Evolutionary conservation across 2,113 vertebrate genomes (phyloP), one percentile per base, ranked within the genome.

Genomic region (Rhinichthys klamathensis): DNA sequence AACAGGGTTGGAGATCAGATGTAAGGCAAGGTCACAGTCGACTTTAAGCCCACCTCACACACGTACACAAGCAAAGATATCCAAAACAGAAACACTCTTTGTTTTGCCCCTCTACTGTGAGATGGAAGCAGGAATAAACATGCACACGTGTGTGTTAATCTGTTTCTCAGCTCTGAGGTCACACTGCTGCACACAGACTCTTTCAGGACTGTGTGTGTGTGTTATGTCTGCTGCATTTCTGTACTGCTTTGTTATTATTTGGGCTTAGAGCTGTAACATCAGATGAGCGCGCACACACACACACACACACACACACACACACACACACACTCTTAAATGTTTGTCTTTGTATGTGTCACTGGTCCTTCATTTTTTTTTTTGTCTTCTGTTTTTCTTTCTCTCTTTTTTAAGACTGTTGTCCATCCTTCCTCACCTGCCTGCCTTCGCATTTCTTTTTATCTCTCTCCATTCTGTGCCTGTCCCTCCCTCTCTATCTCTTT

Each of bases 41-140:
- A 51, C 83, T 35, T 75, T 82, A 70, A 78, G 18, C 74, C 58
- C 25, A 18, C 41, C 81, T 69, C 54, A 54, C 72, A 81, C 15
- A 69, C 73, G 16, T 41, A 74, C 85, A 41, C 44, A 78, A 70
- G 38, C 41, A 65, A 82, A 83, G 16, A 67, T 25, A 65, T 51
- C 46, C 35, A 58, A 85, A 83, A 89, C 80, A 89, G 74, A 84
- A 77, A 82, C 84, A 2, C 46, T 81, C 86, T 84, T 85, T 91
- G 87, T 92, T 92, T 90, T 84, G 87, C 79, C 85, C 82, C 91
- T 89, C 87, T 82, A 82, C 88, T 88, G 87, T 87, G 88, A 83
- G 85, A 91, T 13, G 30, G 83, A 69, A 85, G 89, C 85, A 89
- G 87, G 91, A 92, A 92, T 90, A 90, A 91, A 92, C 85, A 89